Base-by-base conservation (phyloP, 1,140 invertebrate genomes). In the Leptinotarsa texana region DNA sequence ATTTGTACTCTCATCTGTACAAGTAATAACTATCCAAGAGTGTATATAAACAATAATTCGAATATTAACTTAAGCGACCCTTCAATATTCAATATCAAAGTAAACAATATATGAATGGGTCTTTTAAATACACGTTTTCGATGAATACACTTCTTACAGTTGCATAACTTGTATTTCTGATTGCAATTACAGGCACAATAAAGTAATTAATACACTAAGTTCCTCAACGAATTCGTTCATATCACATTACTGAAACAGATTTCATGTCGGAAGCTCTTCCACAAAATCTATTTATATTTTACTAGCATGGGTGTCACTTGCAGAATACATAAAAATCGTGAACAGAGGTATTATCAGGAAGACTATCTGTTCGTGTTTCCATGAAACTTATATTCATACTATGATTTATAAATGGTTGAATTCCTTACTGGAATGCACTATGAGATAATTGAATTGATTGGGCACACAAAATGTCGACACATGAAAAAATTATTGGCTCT, bases 181-280 rank as follows among this genome's bases (percentile, higher is more conserved):
- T 82, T 79, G 75, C 77, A 79, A 27, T 78, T 80, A 80, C 80
- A 83, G 82, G 82, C 82, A 83, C 82, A 77, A 80, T 81, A 81
- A 83, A 83, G 81, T 82, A 82, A 82, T 75, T 81, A 80, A 76
- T 79, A 77, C 69, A 51, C 73, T 78, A 80, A 74, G 49, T 72
- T 75, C 72, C 73, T 62, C 71, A 77, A 69, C 63, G 75, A 72
- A 78, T 76, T 74, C 68, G 62, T 80, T 79, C 73, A 77, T 80
- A 83, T 83, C 82, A 83, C 82, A 83, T 80, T 83, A 82, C 76
- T 78, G 75, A 72, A 81, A 82, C 75, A 80, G 79, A 80, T 74
- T 78, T 78, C 78, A 74, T 77, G 75, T 74, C 75, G 13, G 15
- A 51, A 48, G 51, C 67, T 69, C 75, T 73, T 76, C 74, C 78